phyloP scores from a whole-genome alignment of 2,888 invertebrate species.

The Aporophyla lueneburgensis region DNA sequence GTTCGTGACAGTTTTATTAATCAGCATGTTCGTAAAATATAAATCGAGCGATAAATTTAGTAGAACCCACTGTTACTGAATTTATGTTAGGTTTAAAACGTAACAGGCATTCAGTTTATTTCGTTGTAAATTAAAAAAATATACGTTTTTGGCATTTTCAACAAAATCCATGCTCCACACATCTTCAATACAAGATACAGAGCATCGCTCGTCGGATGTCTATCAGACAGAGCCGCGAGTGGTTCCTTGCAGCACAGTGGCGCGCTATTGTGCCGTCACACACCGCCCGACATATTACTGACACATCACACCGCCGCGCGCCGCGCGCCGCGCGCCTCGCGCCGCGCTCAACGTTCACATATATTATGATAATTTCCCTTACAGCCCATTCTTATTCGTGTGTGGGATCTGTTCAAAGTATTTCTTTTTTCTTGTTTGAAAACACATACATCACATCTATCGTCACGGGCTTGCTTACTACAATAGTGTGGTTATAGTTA shows the following conservation, averaged over 20 bases:
- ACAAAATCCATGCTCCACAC: neutral
- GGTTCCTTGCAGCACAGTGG: neutral
- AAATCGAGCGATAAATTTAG: neutral
- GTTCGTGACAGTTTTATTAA: constrained; percentile 14
- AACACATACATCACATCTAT: too few relatives aligned
- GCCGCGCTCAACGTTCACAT: neutral
- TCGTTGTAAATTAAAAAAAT: neutral
- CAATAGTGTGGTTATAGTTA: too few relatives aligned
- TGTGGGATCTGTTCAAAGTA: neutral
- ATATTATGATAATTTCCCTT: neutral
- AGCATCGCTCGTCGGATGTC: neutral
- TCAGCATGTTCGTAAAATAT: neutral
- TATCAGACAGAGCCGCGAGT: neutral
- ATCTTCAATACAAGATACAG: neutral
- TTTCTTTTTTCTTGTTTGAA: neutral
- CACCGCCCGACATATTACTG: constrained; percentile 1
- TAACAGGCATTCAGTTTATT: neutral
- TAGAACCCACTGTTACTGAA: neutral
- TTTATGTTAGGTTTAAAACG: too few relatives aligned
- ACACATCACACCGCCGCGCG: neutral
- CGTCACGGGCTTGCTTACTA: too few relatives aligned
- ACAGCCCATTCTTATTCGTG: neutral
- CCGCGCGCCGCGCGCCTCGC: neutral
- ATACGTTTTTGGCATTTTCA: neutral
- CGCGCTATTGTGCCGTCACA: neutral